phyloP scores from a whole-genome alignment of 2,797 vertebrate genomes.

The Sebastes minor region DNA sequence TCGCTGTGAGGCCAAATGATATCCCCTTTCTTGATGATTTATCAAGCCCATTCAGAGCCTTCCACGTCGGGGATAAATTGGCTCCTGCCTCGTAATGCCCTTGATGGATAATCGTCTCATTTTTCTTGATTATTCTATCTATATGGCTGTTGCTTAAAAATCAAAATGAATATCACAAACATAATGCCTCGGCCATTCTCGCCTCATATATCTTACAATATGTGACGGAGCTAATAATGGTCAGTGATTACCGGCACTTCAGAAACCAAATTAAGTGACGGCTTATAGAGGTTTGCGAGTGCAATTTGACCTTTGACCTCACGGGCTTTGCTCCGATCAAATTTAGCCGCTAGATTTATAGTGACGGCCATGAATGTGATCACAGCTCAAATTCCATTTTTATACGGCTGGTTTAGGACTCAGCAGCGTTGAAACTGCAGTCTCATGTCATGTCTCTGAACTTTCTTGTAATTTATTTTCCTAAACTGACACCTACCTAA shows the following conservation, averaged over 20 bases:
- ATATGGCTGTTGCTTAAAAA: constrained; percentile 68
- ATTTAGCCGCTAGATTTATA: constrained; percentile 15
- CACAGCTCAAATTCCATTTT: constrained; percentile 11
- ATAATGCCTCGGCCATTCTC: constrained; percentile 46
- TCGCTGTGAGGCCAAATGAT: constrained; percentile 80
- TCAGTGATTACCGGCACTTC: constrained; percentile 45
- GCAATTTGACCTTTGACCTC: constrained; percentile 57
- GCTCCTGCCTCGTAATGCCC: constrained; percentile 76
- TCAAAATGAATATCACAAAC: constrained; percentile 69
- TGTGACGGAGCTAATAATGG: constrained; percentile 41
- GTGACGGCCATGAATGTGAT: constrained; percentile 15
- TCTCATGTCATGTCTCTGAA: neutral
- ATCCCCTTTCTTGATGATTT: constrained; percentile 78
- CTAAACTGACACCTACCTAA: neutral
- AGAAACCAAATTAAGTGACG: constrained; percentile 42
- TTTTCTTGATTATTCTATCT: constrained; percentile 80
- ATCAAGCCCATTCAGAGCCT: constrained; percentile 80
- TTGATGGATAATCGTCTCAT: constrained; percentile 83
- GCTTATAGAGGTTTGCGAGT: constrained; percentile 13
- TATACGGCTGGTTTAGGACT: neutral
- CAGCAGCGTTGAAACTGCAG: neutral
- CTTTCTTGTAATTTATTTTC: neutral
- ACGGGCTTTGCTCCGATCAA: constrained; percentile 8
- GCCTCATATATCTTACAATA: constrained; percentile 42
- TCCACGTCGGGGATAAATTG: constrained; percentile 76